Base-by-base conservation (phyloP, 2,797 vertebrate species). In the Halcyon badia region DNA sequence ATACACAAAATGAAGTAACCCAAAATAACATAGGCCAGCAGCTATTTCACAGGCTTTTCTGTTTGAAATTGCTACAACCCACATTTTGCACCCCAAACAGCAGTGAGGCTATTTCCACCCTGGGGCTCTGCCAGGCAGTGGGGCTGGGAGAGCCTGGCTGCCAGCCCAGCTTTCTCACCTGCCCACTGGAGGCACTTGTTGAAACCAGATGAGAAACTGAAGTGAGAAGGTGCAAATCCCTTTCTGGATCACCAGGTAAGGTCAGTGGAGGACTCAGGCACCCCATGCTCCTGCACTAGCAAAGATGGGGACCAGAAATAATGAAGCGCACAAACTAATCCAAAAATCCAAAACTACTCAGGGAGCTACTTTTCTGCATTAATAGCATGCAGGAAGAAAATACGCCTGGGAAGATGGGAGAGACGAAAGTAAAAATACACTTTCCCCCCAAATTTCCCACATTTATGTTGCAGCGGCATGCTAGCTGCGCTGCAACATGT, bases 401-500 rank as follows among this genome's bases (percentile, higher is more conserved):
- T 33, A 33, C 0, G 2, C 20, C 44, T 7, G 39, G 54, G 35
- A 92, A 87, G 65, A 78, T 11, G 14, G 30, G 30, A 94, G 21
- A 91, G 39, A 65, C 28, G 37, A 88, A 96, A 82, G 28, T 11
- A 54, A 83, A 88, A 80, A 39, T 24, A 48, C 9, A 52, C 30
- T 87, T 87, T 31, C 6, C 9, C 10, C 10, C n/a, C 12, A 48
- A 1, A 72, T 79, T 41, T 81, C 30, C 87, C n/a, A 26, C 0
- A 3, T 80, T 24, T 61, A 3, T 0, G 0, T 41, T 77, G 41
- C 30, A 65, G n/a, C 1, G 0, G 28, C 31, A 25, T 33, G 37
- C 31, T 33, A 75, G n/a, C 13, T 80, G 56, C 28, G 33, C 69
- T 71, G 26, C 24, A 65, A 28, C 19, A 39, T 0, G 0, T 46